Percentiles rank a stretch among this genome's conserved stretches.
Evolutionary conservation across 2,797 vertebrate species (phyloP).

Genomic region (Poliocrania exsul): DNA sequence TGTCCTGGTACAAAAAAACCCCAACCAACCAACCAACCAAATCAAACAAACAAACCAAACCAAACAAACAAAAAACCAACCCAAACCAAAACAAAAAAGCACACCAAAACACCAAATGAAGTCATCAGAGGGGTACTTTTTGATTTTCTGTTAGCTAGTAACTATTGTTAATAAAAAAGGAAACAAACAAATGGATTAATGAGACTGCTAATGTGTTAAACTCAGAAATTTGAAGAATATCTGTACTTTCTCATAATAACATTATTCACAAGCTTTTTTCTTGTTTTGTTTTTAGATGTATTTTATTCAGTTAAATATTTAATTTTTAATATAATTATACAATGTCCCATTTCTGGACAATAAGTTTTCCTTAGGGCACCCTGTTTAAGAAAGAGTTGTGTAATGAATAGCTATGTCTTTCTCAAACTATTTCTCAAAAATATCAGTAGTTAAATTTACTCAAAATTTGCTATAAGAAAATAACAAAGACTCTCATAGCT

Average conservation of each 20-base stretch:
- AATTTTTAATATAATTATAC: neutral
- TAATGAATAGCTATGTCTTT: neutral
- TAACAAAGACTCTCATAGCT: rapidly evolving
- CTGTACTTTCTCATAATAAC: neutral
- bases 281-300: neutral
- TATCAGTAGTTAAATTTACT: neutral
- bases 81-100: no score
- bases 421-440: neutral
- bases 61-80: no score
- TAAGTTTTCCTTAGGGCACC: neutral
- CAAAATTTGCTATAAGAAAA: neutral
- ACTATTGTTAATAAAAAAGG: neutral
- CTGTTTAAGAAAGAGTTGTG: neutral
- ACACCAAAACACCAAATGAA: neutral
- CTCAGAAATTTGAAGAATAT: neutral
- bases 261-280: neutral
- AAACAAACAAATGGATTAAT: neutral
- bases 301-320: neutral
- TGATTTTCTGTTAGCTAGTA: neutral
- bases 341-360: neutral
- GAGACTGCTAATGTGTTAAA: neutral
- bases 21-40: no score
- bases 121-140: neutral
- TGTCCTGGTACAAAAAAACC: neutral
- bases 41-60: no score